Base-by-base conservation (phyloP, 2,113 vertebrate species). In the Hemicordylus capensis region DNA sequence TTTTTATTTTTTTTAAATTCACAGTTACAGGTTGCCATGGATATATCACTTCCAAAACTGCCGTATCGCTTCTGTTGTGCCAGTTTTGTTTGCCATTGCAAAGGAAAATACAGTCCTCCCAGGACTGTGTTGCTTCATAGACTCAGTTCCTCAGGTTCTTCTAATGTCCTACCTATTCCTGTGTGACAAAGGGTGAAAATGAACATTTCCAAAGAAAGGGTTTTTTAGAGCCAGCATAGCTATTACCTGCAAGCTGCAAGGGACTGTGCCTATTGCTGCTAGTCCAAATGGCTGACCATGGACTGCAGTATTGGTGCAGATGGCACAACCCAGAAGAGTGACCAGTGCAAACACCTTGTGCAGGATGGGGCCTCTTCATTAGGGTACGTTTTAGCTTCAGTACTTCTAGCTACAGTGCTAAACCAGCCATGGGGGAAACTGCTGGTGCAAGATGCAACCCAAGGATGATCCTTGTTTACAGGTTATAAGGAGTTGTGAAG, bases 1-100 rank as follows among this genome's bases (percentile, higher is more conserved):
- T 59, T 58, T 37, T 8, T 79, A 86, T 66, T 85, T 90, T 92
- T 90, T 81, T 91, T 22, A 39, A 92, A 86, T 86, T 64, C 82
- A 76, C 78, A 1, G 4, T 81, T 75, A 67, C 66, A 74, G 31
- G 51, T 90, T 87, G 80, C 81, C 89, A 58, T 69, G 75, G 85
- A 90, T 79, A 72, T 80, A 80, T 76, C 58, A 73, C 90, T 93
- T 92, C 87, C 73, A 85, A 83, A 82, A 86, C 59, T 83, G 75
- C 48, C 31, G n/a, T 61, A 6, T n/a, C 86, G 81, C 76, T 92
- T 90, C 76, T 48, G 56, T 80, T 80, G 80, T 39, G 88, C 89
- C 28, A 5, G 9, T 63, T 63, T 73, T 34, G 79, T 89, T 85
- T 87, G 81, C 79, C 70, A 74, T 76, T 86, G 72, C 28, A 76